Evolutionary conservation across 2,113 vertebrate species (phyloP).

Genomic region (Pipra filicauda): DNA sequence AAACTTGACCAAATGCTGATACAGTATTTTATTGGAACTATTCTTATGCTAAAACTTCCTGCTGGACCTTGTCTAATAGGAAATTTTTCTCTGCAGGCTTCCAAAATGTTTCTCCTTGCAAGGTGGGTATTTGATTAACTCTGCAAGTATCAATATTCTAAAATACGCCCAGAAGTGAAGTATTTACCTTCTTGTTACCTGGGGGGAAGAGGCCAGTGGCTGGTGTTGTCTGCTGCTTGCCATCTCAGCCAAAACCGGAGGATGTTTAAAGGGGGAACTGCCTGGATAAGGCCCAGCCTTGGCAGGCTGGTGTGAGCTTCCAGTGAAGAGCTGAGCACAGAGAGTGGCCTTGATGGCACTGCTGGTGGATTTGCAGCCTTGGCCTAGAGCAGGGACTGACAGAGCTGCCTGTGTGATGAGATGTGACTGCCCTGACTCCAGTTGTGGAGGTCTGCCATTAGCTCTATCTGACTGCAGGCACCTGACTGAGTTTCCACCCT

Average conservation of each 20-base stretch:
- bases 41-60: fast-evolving
- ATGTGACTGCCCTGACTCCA: conserved; percentile 68
- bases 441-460: conserved; percentile 77
- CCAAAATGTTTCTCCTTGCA: background rate
- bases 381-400: background rate
- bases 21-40: conserved; percentile 14
- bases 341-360: background rate
- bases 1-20: conserved; percentile 49
- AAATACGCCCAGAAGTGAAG: background rate
- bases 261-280: background rate
- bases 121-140: conserved; percentile 18
- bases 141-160: background rate
- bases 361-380: fast-evolving
- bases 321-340: too few species aligned
- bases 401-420: conserved; percentile 75
- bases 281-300: background rate
- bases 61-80: background rate
- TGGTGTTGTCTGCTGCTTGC: background rate
- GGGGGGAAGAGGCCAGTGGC: too few species aligned
- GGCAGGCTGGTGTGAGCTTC: background rate
- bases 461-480: conserved; percentile 80
- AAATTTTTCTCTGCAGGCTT: background rate
- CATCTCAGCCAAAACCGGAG: background rate
- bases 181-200: background rate
- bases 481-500: background rate